A percentile compares a stretch with the other conserved stretches of the same genome.
phyloP scores from a whole-genome alignment of 1,140 invertebrate genomes.

The Zaprionus gabonicus region DNA sequence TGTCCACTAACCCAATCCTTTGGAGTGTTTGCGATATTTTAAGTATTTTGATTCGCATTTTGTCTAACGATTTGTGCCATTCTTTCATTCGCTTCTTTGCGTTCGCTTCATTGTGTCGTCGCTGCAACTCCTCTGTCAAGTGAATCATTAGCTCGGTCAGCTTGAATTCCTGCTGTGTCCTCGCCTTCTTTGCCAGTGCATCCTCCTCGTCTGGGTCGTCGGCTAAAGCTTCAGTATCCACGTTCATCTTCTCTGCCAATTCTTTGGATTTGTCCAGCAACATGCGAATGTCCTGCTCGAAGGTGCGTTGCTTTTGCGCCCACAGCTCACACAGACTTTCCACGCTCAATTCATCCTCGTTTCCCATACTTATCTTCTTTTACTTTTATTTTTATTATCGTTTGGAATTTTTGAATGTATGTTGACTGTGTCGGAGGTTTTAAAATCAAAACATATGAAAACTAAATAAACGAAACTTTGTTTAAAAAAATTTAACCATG shows the following conservation, averaged over 20 bases:
- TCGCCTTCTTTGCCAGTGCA: not conserved
- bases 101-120: slow-evolving; percentile 7
- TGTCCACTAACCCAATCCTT: slow-evolving; percentile 3
- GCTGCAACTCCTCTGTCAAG: slow-evolving; percentile 34
- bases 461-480: not conserved
- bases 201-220: not conserved
- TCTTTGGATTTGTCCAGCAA: slow-evolving; percentile 22
- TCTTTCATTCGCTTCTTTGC: slow-evolving; percentile 25
- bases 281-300: slow-evolving; percentile 14
- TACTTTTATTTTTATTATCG: not conserved
- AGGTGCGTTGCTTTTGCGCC: slow-evolving; percentile 9
- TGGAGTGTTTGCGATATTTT: slow-evolving; percentile 8
- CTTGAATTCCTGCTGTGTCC: slow-evolving; percentile 1
- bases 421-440: slow-evolving; percentile 8
- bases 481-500: not conserved
- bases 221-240: not conserved
- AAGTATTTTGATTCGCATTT: slow-evolving; percentile 22
- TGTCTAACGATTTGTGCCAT: slow-evolving; percentile 25
- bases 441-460: slow-evolving; percentile 16
- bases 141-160: slow-evolving; percentile 34
- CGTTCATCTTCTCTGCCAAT: not conserved
- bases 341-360: not conserved
- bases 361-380: slow-evolving; percentile 8
- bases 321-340: slow-evolving; percentile 10
- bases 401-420: not conserved